phyloP scores from a whole-genome alignment of 2,797 vertebrate genomes.

The Gymnothorax javanicus region DNA sequence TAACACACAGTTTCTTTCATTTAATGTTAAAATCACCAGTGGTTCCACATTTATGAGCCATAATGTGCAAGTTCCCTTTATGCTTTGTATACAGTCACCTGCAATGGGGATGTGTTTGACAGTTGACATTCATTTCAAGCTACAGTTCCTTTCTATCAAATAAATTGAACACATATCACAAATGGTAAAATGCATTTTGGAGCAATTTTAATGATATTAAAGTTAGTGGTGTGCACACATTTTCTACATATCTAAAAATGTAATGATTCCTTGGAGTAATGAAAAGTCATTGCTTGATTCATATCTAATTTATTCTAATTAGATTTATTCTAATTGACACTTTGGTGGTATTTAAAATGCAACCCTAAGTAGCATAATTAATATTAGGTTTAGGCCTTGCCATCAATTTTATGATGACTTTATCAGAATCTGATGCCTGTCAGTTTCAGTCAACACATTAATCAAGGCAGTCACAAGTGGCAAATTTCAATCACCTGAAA shows the following conservation, averaged over 20 bases:
- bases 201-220: background rate
- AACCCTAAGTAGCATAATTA: constrained; percentile 33
- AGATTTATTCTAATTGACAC: too few species aligned
- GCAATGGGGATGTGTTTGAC: background rate
- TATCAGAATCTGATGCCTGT: constrained; percentile 54
- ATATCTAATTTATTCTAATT: constrained; percentile 60
- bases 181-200: too few species aligned
- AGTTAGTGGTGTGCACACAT: background rate
- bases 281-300: constrained; percentile 47
- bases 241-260: constrained; percentile 21
- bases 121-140: too few species aligned
- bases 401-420: constrained; percentile 58
- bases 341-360: constrained; percentile 37
- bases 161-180: too few species aligned
- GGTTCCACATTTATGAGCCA: background rate
- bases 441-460: constrained; percentile 56
- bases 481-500: background rate
- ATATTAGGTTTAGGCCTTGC: constrained; percentile 39
- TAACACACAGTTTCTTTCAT: too few species aligned
- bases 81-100: background rate
- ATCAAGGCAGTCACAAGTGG: constrained; percentile 47
- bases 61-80: background rate
- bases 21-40: too few species aligned
- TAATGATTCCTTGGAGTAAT: constrained; percentile 46
- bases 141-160: background rate